Evolutionary conservation across 1,140 invertebrate genomes (phyloP), one percentile per base, ranked within the genome.

Genomic region (Hylaeus anthracinus): DNA sequence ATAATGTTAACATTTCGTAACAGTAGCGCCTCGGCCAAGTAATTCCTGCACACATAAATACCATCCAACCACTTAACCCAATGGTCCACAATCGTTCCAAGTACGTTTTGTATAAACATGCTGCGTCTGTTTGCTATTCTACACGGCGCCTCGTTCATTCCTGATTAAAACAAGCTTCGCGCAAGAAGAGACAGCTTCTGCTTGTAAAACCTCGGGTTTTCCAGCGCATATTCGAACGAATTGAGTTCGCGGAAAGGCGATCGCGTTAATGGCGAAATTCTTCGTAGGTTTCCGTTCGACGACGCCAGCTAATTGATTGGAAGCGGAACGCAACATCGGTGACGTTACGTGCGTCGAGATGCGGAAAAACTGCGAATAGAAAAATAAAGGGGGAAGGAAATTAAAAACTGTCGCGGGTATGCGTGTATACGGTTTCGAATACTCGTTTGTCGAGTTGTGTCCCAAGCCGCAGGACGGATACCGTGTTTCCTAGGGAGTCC

Each of bases 361-460:
- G 8, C 45, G 8, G 15, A 1, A 15, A 51, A 41, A 55, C 3
- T 15, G 10, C 10, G 9, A 8, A 45, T 64, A 6, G 58, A 67
- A 48, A 65, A 58, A 58, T 10, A 14, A 43, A 60, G 48, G 45
- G 26, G 12, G 37, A 53, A 2, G 74, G 45, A 56, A 73, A 73
- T 65, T 48, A 64, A 79, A 77, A 70, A 61, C 4, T 63, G 67
- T 10, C 56, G 26, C 48, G 64, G 8, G 15, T 64, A 63, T 61
- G 15, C 41, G 66, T 74, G 79, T 66, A 26, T 14, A 69, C 41
- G 70, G 26, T 26, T 63, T 63, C 73, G 73, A 65, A 85, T 75
- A 70, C 71, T 74, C 66, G 69, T 80, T 85, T 80, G 83, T 73
- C 73, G 69, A 71, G 69, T 76, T 70, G 81, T 84, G 73, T 65